A percentile compares a stretch with the other conserved stretches of the same genome.
These are phyloP conservation scores for Oriolus oriolus DNA, from an alignment of 2,113 vertebrate genomes.

Conservation along the genomic window DNA sequence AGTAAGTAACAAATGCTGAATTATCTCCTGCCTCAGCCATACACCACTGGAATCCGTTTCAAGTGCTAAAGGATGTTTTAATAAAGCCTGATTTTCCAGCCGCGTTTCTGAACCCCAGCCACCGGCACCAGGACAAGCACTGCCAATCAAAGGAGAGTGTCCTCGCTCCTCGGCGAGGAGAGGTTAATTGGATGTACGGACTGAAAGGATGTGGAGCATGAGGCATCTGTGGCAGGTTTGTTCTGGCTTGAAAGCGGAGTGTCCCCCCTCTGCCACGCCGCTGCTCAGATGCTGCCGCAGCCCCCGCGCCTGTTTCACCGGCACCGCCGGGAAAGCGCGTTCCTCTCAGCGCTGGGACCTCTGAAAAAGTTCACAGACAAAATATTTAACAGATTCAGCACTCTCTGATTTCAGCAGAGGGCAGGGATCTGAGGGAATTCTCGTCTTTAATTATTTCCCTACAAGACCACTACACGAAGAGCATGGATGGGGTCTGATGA, in stretches of 20 bases:
- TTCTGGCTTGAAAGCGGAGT: neutral
- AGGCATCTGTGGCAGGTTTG: neutral
- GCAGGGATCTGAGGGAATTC: neutral
- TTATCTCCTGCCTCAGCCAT: slow-evolving; percentile 69
- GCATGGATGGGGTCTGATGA: accelerated
- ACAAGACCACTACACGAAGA: neutral
- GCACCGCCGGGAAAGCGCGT: accelerated
- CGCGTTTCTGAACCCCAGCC: slow-evolving; percentile 49
- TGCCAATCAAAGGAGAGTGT: slow-evolving; percentile 67
- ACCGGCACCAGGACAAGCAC: slow-evolving; percentile 11
- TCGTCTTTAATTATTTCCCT: neutral
- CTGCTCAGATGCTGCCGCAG: neutral
- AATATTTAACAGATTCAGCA: neutral
- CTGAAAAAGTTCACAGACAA: neutral
- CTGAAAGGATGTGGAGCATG: slow-evolving; percentile 7
- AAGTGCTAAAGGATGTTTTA: slow-evolving; percentile 75
- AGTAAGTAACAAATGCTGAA: slow-evolving; percentile 71
- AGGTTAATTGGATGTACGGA: slow-evolving; percentile 68
- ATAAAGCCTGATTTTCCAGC: slow-evolving; percentile 70
- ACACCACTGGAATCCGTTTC: slow-evolving; percentile 68
- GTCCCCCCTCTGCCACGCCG: neutral
- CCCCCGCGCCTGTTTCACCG: neutral
- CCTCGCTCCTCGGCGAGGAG: slow-evolving; percentile 61
- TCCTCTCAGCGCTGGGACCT: accelerated
- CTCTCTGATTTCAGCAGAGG: neutral